Evolutionary conservation across 2,888 invertebrate genomes (phyloP).

Genomic region (Julus scandinavius): DNA sequence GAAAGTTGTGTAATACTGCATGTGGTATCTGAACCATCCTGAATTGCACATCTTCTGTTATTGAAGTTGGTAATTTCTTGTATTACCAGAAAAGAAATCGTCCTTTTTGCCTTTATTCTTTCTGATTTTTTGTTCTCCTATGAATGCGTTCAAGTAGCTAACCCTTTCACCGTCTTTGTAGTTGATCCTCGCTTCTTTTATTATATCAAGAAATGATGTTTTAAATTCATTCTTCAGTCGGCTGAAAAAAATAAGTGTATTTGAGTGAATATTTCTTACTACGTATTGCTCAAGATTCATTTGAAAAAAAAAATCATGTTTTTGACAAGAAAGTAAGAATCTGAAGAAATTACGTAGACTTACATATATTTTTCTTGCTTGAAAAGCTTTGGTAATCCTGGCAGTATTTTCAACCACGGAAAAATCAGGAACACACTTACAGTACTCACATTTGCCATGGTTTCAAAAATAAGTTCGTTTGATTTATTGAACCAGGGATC

Average conservation of each 20-base stretch:
- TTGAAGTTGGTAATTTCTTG: too few species aligned
- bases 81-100: background rate
- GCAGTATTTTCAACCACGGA: constrained; percentile 49
- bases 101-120: background rate
- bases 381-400: background rate
- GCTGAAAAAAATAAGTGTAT: background rate
- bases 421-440: background rate
- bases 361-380: too few species aligned
- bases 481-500: constrained; percentile 8
- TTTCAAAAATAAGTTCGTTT: background rate
- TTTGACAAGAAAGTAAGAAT: too few species aligned
- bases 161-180: background rate
- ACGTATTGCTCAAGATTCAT: too few species aligned
- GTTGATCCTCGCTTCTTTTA: background rate
- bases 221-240: too few species aligned
- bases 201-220: background rate
- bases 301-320: too few species aligned
- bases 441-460: background rate
- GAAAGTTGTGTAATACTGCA: too few species aligned
- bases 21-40: constrained; percentile 55
- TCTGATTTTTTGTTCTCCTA: constrained; percentile 30
- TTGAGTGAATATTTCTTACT: too few species aligned
- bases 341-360: too few species aligned
- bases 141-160: background rate
- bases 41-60: too few species aligned